These are phyloP conservation scores for Astyanax mexicanus DNA, from an alignment of 2,797 vertebrate genomes.

Conservation along the genomic window DNA sequence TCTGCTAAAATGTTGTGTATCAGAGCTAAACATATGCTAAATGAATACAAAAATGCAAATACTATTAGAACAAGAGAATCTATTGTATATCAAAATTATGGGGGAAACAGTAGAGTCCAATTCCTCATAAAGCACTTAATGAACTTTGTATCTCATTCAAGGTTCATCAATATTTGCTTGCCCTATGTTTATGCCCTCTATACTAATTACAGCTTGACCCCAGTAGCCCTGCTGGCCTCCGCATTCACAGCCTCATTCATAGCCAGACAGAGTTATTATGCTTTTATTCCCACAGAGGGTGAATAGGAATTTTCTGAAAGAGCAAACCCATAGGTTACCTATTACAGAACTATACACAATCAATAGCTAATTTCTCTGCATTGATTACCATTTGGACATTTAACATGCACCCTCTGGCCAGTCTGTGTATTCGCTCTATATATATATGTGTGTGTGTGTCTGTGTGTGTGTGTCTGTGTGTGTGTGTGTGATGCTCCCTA, in stretches of 20 bases:
- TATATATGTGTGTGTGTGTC: conserved; percentile 70
- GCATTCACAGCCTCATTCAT: conserved; percentile 87
- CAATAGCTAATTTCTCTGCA: conserved; percentile 97
- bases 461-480: conserved; percentile 26
- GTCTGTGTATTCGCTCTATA: conserved; percentile 8
- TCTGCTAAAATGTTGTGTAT: neutral
- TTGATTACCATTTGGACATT: conserved; percentile 96
- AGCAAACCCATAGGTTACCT: conserved; percentile 96
- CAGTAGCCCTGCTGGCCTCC: conserved; percentile 72
- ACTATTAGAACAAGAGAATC: conserved; percentile 15
- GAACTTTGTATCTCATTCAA: conserved; percentile 61
- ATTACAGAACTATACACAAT: conserved; percentile 94
- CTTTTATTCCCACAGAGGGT: conserved; percentile 82
- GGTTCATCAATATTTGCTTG: conserved; percentile 68
- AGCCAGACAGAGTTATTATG: conserved; percentile 78
- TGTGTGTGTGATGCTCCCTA: conserved; percentile 72
- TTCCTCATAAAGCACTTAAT: conserved; percentile 58
- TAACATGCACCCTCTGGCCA: conserved; percentile 88
- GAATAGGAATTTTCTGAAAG: conserved; percentile 93
- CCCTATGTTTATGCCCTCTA: conserved; percentile 80
- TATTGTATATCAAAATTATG: conserved; percentile 37
- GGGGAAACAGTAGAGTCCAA: conserved; percentile 52
- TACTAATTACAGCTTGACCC: conserved; percentile 88
- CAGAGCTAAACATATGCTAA: neutral
- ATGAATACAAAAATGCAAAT: neutral